phyloP scores from a whole-genome alignment of 2,888 invertebrate species.

The Sycophila texana region DNA sequence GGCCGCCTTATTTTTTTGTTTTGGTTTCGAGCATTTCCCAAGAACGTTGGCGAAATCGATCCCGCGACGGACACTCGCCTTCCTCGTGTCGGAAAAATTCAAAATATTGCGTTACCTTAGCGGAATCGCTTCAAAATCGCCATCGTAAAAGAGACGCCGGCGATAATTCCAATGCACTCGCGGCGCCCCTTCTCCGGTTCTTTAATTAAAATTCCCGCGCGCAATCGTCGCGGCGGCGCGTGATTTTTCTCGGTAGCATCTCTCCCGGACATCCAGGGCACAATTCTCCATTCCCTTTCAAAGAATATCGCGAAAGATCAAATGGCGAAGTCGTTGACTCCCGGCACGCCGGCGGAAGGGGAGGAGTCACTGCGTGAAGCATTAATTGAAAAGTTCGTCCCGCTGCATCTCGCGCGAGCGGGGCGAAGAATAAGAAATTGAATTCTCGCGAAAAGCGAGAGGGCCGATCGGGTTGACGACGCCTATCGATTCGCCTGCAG shows the following conservation, averaged over 20 bases:
- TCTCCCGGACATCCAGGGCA: background rate
- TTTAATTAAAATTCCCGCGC: constrained; percentile 38
- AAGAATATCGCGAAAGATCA: constrained; percentile 24
- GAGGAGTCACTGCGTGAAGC: constrained; percentile 42
- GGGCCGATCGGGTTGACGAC: background rate
- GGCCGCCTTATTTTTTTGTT: background rate
- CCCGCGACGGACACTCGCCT: no score
- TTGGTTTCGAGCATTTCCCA: no score
- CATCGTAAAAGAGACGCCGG: background rate
- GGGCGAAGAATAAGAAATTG: constrained; percentile 35
- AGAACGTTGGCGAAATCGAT: no score
- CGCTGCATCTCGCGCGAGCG: background rate
- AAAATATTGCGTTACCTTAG: no score
- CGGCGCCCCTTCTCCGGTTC: background rate
- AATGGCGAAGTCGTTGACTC: constrained; percentile 39
- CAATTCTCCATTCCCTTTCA: background rate
- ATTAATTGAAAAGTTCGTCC: constrained; percentile 44
- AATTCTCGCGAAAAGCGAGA: constrained; percentile 17
- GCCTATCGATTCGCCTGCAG: constrained; percentile 24
- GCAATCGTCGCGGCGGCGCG: background rate
- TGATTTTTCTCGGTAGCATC: background rate
- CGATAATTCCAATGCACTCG: background rate
- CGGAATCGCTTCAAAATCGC: no score
- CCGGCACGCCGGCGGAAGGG: background rate
- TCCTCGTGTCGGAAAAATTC: no score